A percentile compares a stretch with the other conserved stretches of the same genome.
Evolutionary conservation across 2,888 invertebrate species (phyloP).

Genomic region (Drosophila ezoana): DNA sequence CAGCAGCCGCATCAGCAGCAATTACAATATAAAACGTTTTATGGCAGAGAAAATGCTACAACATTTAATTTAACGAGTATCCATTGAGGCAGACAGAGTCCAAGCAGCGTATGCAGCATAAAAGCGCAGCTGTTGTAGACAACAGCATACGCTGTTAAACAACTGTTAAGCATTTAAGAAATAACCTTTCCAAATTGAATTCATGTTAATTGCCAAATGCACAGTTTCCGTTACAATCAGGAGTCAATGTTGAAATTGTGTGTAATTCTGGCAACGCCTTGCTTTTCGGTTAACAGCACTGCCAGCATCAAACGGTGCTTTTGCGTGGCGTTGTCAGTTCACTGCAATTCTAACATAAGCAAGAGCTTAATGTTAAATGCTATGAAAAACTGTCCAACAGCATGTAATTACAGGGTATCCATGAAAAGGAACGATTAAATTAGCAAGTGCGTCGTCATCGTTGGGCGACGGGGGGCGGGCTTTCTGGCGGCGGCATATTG

Average conservation of each 20-base stretch:
- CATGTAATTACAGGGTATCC: constrained; percentile 42
- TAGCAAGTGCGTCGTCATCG: constrained; percentile 64
- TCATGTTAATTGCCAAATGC: background rate
- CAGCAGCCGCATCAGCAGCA: constrained; percentile 28
- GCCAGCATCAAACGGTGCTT: background rate
- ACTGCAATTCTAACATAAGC: background rate
- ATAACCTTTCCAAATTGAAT: background rate
- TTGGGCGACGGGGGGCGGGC: constrained; percentile 2
- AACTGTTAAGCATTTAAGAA: background rate
- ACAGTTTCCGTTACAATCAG: too few relatives aligned
- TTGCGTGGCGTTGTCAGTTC: background rate
- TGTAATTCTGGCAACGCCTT: background rate
- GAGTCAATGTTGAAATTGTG: background rate
- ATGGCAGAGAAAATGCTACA: constrained; percentile 55
- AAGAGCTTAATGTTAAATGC: background rate
- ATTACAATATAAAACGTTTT: constrained; percentile 54
- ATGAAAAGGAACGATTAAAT: constrained; percentile 59
- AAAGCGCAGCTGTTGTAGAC: constrained; percentile 9
- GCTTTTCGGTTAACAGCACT: background rate
- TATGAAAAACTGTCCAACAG: background rate
- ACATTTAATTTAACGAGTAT: constrained; percentile 68
- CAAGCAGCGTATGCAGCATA: constrained; percentile 6
- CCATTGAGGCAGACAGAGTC: constrained; percentile 52
- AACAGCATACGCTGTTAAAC: constrained; percentile 13
- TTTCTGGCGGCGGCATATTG: constrained; percentile 55